Evolutionary conservation across 2,888 invertebrate species (phyloP), one percentile per base, ranked within the genome.

Genomic region (Nycteola revayana): DNA sequence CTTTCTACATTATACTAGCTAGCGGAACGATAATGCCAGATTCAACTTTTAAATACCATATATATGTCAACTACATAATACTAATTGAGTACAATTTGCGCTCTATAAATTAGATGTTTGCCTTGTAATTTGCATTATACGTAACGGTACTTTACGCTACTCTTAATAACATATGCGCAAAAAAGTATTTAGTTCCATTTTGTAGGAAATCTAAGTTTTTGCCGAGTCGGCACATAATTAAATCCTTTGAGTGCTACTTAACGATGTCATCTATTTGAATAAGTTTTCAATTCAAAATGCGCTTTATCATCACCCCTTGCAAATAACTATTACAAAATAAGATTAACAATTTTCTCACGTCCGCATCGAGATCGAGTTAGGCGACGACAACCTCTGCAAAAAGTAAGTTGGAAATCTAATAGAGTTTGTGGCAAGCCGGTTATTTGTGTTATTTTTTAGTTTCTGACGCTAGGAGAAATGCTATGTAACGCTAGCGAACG

Each of bases 341-440:
- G 69, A 76, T 75, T 73, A 75, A 77, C 78, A 77, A 80, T 81
- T 81, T 81, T 79, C 80, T 83, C 82, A 82, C 81, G 82, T 85
- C 75, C 75, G 74, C 78, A 78, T 81, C 74, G 77, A 79, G 78
- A 77, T 79, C 74, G 76, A 79, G 81, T 82, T 80, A 78, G 80
- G 69, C 72, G 80, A 79, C 76, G 75, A 82, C 80, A 79, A 75
- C 74, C 75, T 77, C 70, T 71, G 76, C 84, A 85, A 86, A 86
- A 85, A 87, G 75, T 80, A 75, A 83, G 69, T 78, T 79, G 75
- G 76, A 79, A 86, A 84, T 83, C 80, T 86, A 85, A 86, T 86
- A 83, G 85, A 81, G 79, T 83, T 85, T 85, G 85, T 78, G 83
- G 83, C 82, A 66, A 81, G 79, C 72, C 69, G 73, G 76, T 78